phyloP scores from a whole-genome alignment of 2,888 invertebrate genomes.

The Catocala fraxini region DNA sequence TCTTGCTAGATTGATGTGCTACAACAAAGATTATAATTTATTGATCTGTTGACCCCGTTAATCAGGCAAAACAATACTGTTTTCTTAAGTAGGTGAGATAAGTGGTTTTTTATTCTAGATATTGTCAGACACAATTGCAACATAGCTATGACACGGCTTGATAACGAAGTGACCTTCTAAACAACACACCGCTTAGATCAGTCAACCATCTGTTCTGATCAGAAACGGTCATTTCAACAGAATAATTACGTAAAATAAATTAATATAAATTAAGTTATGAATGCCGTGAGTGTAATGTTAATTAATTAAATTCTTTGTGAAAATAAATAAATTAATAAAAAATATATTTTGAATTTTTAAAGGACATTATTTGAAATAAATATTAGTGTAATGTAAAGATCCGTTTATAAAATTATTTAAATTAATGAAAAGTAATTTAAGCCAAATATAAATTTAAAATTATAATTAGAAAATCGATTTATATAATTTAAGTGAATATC shows the following conservation, averaged over 20 bases:
- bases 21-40: constrained; percentile 6
- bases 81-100: constrained; percentile 1
- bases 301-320: neutral
- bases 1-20: too few species aligned
- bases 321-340: neutral
- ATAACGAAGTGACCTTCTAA: constrained; percentile 19
- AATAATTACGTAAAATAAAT: neutral
- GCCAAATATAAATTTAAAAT: too few species aligned
- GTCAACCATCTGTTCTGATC: constrained; percentile 8
- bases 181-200: constrained; percentile 10
- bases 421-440: too few species aligned
- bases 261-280: constrained; percentile 1
- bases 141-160: constrained; percentile 8
- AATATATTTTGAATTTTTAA: neutral
- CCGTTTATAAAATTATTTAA: too few species aligned
- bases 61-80: constrained; percentile 9
- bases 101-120: constrained; percentile 7
- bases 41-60: constrained; percentile 7
- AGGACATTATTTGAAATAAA: neutral
- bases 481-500: neutral
- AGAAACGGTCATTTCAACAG: constrained; percentile 20
- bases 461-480: too few species aligned
- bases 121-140: constrained; percentile 6
- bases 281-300: neutral
- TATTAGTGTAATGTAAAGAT: too few species aligned